Evolutionary conservation across 2,797 vertebrate species (phyloP), one percentile per base, ranked within the genome.

Genomic region (Momotus momota): DNA sequence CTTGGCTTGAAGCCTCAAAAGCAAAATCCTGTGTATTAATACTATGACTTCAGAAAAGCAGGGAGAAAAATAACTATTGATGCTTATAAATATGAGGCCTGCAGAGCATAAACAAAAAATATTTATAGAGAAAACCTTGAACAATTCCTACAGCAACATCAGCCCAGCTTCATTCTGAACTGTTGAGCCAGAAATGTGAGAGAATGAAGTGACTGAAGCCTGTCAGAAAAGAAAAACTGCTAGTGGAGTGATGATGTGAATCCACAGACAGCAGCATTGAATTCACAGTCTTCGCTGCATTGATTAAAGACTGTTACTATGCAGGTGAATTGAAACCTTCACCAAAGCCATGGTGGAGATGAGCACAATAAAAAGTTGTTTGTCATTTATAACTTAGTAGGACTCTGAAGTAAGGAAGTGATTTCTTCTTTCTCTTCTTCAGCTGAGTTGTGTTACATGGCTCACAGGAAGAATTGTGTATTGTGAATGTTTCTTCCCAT

Each of bases 141-240:
- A 85, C 74, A 87, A 93, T 94, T 96, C 62, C 71, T 96, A 75
- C 81, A 88, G 60, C 84, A 79, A 46, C 91, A 80, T 79, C 77
- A 79, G 74, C 94, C 84, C 16, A 87, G 51, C 79, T 97, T 95
- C 90, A 93, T 82, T 62, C 71, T 92, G 60, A 96, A 95, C 57
- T 85, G 86, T 64, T 96, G 90, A 97, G 92, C 69, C 51, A 96
- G 86, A 97, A 96, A 95, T 79, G 64, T 90, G 85, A 95, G 95
- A 97, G 97, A 97, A 96, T 94, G 84, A 90, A 97, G 73, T 96
- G 96, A 96, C 67, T 97, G 97, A 97, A 96, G 81, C 52, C 86
- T 97, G 94, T 93, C 93, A 96, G 54, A 75, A 92, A 94, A 95
- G 94, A 93, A 95, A 96, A 88, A 86, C 79, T 96, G 73, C 54